Evolutionary conservation across 1,140 invertebrate species (phyloP).

Genomic region (Conopomorpha cramerella): DNA sequence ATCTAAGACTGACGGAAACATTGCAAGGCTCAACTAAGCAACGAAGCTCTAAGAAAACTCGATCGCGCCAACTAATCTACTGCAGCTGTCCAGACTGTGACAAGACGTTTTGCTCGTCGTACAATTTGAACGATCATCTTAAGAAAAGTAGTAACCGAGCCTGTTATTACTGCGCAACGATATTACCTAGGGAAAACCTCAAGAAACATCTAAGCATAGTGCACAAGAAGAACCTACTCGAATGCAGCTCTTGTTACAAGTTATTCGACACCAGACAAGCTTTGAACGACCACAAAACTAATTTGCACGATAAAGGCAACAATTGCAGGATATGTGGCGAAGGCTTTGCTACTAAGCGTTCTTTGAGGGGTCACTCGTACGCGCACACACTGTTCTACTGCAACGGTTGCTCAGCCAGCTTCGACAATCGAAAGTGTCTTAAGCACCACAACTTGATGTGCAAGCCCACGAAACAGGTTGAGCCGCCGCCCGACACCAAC

Average conservation of each 20-base stretch:
- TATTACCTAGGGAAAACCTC: conserved; percentile 16
- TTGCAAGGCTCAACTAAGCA: neutral
- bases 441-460: conserved; percentile 23
- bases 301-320: conserved; percentile 7
- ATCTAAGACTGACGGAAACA: conserved; percentile 8
- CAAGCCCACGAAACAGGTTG: conserved; percentile 3
- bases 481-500: conserved; percentile 3
- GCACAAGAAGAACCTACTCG: conserved; percentile 11
- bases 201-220: conserved; percentile 14
- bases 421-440: conserved; percentile 30
- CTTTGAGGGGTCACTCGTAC: conserved; percentile 22
- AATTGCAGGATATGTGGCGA: conserved; percentile 21
- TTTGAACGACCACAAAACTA: conserved; percentile 11
- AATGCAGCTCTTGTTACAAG: conserved; percentile 20
- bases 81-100: conserved; percentile 31
- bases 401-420: conserved; percentile 17
- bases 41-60: conserved; percentile 5
- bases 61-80: neutral
- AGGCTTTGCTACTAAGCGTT: conserved; percentile 20
- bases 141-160: conserved; percentile 19
- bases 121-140: conserved; percentile 34
- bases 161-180: conserved; percentile 17
- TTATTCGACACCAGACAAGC: conserved; percentile 11
- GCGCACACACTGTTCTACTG: conserved; percentile 31
- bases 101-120: conserved; percentile 20